Conservation (phyloP, 2,113 vertebrate genomes). For the Caranx melampygus region DNA sequence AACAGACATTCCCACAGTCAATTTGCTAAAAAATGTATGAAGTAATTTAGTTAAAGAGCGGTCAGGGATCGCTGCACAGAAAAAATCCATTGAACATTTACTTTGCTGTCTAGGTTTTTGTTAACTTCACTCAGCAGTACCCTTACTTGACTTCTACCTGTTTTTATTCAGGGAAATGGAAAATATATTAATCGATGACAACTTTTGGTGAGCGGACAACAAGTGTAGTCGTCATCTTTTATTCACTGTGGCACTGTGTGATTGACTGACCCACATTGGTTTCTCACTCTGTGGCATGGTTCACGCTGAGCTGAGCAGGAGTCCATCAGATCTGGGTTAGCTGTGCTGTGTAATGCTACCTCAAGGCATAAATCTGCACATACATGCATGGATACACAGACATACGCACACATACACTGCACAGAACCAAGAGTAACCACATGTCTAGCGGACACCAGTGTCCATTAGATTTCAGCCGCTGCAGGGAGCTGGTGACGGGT, state of each 20-base stretch:
- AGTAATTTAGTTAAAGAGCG: background rate
- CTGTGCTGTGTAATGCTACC: slow-evolving; percentile 24
- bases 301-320: slow-evolving; percentile 16
- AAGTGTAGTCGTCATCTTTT: slow-evolving; percentile 5
- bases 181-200: background rate
- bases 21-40: background rate
- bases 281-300: slow-evolving; percentile 9
- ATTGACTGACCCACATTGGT: slow-evolving; percentile 58
- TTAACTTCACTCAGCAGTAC: background rate
- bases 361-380: slow-evolving; percentile 26
- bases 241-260: slow-evolving; percentile 16
- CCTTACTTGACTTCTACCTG: background rate
- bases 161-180: background rate
- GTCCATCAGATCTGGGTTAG: slow-evolving; percentile 44
- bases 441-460: slow-evolving; percentile 3
- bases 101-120: background rate
- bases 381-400: slow-evolving; percentile 15
- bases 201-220: background rate
- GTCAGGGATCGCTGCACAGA: slow-evolving; percentile 8
- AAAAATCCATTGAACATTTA: background rate
- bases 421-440: slow-evolving; percentile 5
- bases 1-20: slow-evolving; percentile 3
- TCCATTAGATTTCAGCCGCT: slow-evolving; percentile 48
- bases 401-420: background rate
- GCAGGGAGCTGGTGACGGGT: slow-evolving; percentile 14